Base-by-base conservation (phyloP, 2,113 vertebrate genomes). In the Gavialis gangeticus region DNA sequence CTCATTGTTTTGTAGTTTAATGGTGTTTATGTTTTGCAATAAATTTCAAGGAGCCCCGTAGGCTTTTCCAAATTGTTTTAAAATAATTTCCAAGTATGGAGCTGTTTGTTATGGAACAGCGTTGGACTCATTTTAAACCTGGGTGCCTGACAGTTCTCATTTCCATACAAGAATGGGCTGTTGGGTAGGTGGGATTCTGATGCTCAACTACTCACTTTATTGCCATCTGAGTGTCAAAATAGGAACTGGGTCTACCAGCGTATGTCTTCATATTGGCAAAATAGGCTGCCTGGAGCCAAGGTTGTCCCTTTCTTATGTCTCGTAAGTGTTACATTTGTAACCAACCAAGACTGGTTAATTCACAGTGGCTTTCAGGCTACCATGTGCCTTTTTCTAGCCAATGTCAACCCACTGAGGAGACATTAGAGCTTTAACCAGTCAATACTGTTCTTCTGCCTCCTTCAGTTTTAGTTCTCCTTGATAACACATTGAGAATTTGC, bases 41-140 rank as follows among this genome's bases (percentile, higher is more conserved):
- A 96, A 92, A 95, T 94, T 94, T 91, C 84, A 63, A 91, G 82
- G 88, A 69, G 16, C 92, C 92, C 95, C 90, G 59, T 88, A 94
- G 96, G 93, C 81, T 92, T 94, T 95, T 93, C 28, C 46, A 62
- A 75, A 96, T 88, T 90, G 95, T 76, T 96, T 93, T 95, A 93
- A 96, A 95, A 93, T 96, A 92, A 95, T 94, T 95, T 95, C 89
- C 46, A 56, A 90, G 85, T 60, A 30, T 63, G 71, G 84, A 94
- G 87, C 93, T 66, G 93, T 95, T 96, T 95, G 89, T 96, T 95
- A 96, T 66, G 75, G 92, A 95, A 78, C 76, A 96, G 88, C 34
- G 14, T 94, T 94, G 92, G 78, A 80, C 89, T 95, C 92, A 96
- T 95, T 97, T 93, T 91, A 94, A 88, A 87, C 82, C 78, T 88